Base-by-base conservation (phyloP, 2,888 invertebrate genomes). In the Agrochola macilenta region DNA sequence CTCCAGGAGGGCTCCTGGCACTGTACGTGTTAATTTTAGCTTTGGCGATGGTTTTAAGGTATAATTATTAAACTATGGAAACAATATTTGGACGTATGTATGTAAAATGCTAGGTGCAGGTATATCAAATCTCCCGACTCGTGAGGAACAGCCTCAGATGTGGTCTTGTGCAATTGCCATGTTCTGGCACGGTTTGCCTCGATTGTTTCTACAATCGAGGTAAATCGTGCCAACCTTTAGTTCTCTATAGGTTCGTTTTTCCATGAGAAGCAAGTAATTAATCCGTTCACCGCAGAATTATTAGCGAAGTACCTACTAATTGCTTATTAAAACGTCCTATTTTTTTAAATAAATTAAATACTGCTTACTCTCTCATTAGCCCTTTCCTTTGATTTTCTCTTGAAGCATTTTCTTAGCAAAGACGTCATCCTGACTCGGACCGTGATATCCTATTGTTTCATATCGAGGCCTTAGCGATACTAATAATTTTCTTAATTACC, bases 401-500 rank as follows among this genome's bases (percentile, higher is more conserved):
- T 79, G 26, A 76, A 79, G 17, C 70, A 66, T 49, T 83, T 84
- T 63, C 52, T 30, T 9, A 79, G 9, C 3, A 66, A 52, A 12
- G 87, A 82, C 79, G 79, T 69, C 86, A 86, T 86, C 57, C 7
- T 71, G 54, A n/a, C 4, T 57, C 49, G 12, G 39, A n/a, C 12
- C 5, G 52, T 63, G n/a, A 84, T 69, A 60, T 73, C 54, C 54
- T 68, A 57, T 60, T 84, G 76, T 61, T 61, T 43, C 7, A 58
- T 65, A 77, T 69, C 12, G 23, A 35, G 35, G 35, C 49, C 23
- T n/a, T 49, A 68, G 20, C 7, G 30, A 30, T 39, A 52, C 2
- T 26, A 64, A 23, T 70, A 23, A 61, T 71, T 80, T 63, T 65
- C 49, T 71, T 85, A 81, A 78, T 83, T 72, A 86, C 23, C 74